Conservation (phyloP, 2,888 invertebrate genomes). For the Junonia oenone region DNA sequence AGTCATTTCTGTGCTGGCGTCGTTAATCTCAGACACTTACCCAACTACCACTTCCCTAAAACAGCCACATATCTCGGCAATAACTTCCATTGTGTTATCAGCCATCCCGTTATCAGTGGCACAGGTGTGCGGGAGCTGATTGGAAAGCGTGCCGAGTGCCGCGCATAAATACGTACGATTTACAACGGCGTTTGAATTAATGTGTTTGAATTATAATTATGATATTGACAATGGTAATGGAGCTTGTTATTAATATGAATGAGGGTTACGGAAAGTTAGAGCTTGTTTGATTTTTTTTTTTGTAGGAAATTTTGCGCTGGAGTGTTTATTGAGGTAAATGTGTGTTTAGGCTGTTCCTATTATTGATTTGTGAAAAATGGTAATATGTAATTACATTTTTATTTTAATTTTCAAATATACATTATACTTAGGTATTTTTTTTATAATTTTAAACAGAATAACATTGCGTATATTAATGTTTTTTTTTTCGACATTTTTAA, state of each 20-base stretch:
- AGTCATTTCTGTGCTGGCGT: neutral
- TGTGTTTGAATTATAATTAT: conserved; percentile 16
- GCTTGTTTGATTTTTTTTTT: no score
- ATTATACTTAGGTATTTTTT: no score
- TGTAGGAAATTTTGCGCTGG: no score
- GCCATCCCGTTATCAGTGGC: conserved; percentile 8
- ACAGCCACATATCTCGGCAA: conserved; percentile 1
- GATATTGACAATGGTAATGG: conserved; percentile 5
- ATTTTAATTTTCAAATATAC: no score
- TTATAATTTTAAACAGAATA: no score
- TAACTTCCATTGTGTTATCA: conserved; percentile 16
- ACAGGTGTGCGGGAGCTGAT: conserved; percentile 22
- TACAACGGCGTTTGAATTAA: conserved; percentile 21
- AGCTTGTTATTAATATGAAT: neutral
- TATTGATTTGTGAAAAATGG: no score
- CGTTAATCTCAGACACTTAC: neutral
- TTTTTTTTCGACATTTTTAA: no score
- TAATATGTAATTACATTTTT: no score
- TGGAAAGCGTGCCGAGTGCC: conserved; percentile 20
- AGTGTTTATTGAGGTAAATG: no score
- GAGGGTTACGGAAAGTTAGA: neutral
- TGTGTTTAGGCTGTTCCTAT: no score
- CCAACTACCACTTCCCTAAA: neutral
- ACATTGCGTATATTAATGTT: no score
- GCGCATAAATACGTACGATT: conserved; percentile 22